phyloP scores from a whole-genome alignment of 2,113 vertebrate genomes.

The Muscicapa adusta region DNA sequence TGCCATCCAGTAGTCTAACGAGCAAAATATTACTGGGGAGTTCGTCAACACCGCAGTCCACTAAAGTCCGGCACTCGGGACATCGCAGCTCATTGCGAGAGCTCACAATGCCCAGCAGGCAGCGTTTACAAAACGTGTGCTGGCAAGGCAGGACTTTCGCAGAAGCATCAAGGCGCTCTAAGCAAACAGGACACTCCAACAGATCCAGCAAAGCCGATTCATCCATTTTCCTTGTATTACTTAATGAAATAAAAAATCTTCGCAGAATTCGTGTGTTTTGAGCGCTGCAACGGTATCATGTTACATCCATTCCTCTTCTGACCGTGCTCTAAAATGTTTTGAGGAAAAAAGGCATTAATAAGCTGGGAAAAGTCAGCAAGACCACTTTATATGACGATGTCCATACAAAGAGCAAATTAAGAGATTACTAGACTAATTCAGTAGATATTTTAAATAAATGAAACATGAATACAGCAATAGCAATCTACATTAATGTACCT shows the following conservation, averaged over 20 bases:
- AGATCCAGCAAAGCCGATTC: slow-evolving; percentile 95
- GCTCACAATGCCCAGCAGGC: slow-evolving; percentile 91
- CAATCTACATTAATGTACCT: background rate
- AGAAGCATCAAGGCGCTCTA: slow-evolving; percentile 93
- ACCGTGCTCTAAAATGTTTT: slow-evolving; percentile 62
- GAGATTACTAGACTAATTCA: background rate
- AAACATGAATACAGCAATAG: background rate
- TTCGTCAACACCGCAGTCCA: slow-evolving; percentile 90
- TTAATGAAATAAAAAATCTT: slow-evolving; percentile 41
- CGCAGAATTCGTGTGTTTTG: slow-evolving; percentile 22
- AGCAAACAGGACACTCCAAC: slow-evolving; percentile 95
- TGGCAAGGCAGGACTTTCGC: slow-evolving; percentile 98
- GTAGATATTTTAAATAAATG: background rate
- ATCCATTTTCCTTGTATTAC: slow-evolving; percentile 81
- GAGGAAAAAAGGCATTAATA: background rate
- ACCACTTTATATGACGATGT: background rate
- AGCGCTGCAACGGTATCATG: slow-evolving; percentile 75
- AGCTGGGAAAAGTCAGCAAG: background rate
- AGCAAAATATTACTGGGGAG: slow-evolving; percentile 97
- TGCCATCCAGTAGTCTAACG: slow-evolving; percentile 94
- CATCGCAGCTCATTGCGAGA: slow-evolving; percentile 94
- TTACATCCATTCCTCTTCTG: slow-evolving; percentile 91
- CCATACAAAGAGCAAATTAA: background rate
- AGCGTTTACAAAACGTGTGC: slow-evolving; percentile 96
- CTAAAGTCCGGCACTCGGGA: slow-evolving; percentile 93